Conservation (phyloP, 1,140 invertebrate species). For the Euwallacea similis region DNA sequence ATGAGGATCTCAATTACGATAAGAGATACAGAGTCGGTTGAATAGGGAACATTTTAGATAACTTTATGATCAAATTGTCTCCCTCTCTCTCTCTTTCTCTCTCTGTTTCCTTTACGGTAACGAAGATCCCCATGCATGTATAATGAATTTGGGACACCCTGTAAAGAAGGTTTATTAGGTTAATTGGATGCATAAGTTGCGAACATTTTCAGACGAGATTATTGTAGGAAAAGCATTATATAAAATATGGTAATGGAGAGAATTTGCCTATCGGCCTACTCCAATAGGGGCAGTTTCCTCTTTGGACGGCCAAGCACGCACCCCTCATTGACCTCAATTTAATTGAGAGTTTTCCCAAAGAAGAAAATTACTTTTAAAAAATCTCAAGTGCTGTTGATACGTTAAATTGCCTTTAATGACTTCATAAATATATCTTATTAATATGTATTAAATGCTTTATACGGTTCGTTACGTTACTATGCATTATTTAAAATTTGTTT, state of each 20-base stretch:
- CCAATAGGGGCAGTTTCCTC: conserved; percentile 11
- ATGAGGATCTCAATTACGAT: too few species aligned
- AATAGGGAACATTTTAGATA: too few species aligned
- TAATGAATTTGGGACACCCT: neutral
- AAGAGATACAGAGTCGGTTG: too few species aligned
- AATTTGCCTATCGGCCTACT: conserved; percentile 20
- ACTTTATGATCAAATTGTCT: too few species aligned
- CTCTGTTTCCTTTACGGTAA: neutral
- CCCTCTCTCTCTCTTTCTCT: too few species aligned
- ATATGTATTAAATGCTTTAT: conserved; percentile 18
- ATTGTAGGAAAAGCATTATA: conserved; percentile 3
- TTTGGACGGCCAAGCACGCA: conserved; percentile 15
- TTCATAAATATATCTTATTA: conserved; percentile 17
- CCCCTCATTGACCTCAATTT: conserved; percentile 21
- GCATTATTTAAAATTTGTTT: conserved; percentile 23
- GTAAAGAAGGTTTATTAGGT: neutral
- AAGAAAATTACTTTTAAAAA: neutral
- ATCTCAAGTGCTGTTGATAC: neutral
- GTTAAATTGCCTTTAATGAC: conserved; percentile 17
- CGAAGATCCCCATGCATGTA: neutral
- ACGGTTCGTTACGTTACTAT: conserved; percentile 19
- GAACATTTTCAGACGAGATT: conserved; percentile 10
- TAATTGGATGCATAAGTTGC: conserved; percentile 7
- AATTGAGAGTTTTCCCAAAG: conserved; percentile 4
- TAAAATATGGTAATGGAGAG: neutral